Percentiles rank a stretch among this genome's conserved stretches.
Evolutionary conservation across 2,113 vertebrate genomes (phyloP).

Genomic region (Megaceryle maxima): DNA sequence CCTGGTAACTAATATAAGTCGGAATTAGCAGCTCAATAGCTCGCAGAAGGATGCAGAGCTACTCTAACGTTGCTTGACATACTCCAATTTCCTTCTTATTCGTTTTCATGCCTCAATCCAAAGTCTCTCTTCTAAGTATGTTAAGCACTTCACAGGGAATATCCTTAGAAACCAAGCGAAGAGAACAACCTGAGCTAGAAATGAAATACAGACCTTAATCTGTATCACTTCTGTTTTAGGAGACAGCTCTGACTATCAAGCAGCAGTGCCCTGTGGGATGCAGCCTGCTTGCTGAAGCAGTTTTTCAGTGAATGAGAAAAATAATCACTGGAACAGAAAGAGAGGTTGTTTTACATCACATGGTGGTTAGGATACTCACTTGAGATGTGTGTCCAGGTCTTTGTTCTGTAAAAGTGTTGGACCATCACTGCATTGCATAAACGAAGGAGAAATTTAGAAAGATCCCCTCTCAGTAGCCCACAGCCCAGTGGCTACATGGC

Average conservation of each 20-base stretch:
- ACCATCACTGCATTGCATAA: background rate
- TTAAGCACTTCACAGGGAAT: background rate
- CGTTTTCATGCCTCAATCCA: background rate
- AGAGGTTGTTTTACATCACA: background rate
- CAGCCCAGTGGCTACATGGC: background rate
- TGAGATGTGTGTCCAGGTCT: background rate
- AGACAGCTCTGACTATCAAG: background rate
- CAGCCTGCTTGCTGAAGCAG: background rate
- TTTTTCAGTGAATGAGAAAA: background rate
- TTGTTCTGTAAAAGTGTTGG: background rate
- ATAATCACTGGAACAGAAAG: background rate
- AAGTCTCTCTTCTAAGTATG: background rate
- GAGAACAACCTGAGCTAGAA: background rate
- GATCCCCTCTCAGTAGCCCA: background rate
- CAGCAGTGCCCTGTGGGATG: background rate
- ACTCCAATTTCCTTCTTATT: background rate
- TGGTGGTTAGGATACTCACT: background rate
- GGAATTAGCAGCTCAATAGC: background rate
- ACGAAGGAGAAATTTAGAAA: background rate
- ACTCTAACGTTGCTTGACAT: background rate
- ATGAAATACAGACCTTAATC: background rate
- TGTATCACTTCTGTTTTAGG: background rate
- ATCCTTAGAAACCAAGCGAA: background rate
- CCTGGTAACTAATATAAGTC: background rate
- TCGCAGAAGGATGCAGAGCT: background rate